Percentiles rank a stretch among this genome's conserved stretches.
Evolutionary conservation across 2,113 vertebrate genomes (phyloP).

Genomic region (Chamaetylas fuelleborni): DNA sequence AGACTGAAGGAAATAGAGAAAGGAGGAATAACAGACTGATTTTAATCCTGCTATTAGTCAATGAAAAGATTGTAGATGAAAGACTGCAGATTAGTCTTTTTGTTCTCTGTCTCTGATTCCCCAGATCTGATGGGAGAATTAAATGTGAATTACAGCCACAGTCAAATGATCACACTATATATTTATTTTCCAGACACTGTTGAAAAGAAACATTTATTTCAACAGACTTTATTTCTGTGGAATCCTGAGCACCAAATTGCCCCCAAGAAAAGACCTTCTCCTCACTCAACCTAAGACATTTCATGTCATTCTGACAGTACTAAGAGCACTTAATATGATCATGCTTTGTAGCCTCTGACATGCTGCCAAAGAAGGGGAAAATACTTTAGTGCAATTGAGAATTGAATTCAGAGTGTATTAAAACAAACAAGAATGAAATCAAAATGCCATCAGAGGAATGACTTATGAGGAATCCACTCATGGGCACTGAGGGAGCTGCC

Average conservation of each 20-base stretch:
- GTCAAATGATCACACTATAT: background rate
- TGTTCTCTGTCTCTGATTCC: background rate
- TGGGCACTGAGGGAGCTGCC: background rate
- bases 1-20: background rate
- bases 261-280: background rate
- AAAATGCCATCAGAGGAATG: background rate
- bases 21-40: background rate
- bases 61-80: background rate
- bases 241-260: background rate
- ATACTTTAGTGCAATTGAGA: background rate
- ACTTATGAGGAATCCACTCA: background rate
- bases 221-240: background rate
- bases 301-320: background rate
- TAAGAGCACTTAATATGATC: background rate
- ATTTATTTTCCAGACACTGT: background rate
- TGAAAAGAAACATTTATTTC: conserved; percentile 34
- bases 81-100: conserved; percentile 9
- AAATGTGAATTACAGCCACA: conserved; percentile 15
- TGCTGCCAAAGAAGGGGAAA: background rate
- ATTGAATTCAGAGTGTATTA: conserved; percentile 2
- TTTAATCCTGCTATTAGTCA: conserved; percentile 31
- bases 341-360: background rate
- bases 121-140: background rate
- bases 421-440: conserved; percentile 11
- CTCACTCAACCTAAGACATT: background rate